These are phyloP conservation scores for Galemys pyrenaicus DNA, from an alignment of 2,113 vertebrate genomes.

Conservation along the genomic window DNA sequence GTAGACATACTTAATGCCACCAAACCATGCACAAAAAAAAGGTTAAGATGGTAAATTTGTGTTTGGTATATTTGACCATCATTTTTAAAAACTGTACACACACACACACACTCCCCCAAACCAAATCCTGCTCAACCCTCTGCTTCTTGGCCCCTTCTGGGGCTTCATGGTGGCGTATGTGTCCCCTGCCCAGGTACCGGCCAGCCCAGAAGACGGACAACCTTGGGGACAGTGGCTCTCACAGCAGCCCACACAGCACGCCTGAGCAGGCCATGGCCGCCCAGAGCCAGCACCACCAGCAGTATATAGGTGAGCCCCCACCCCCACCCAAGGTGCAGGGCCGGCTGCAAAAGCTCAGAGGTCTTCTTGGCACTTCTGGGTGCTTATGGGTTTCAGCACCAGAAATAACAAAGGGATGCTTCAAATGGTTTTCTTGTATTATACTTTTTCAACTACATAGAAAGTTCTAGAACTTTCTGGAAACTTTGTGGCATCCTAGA, in stretches of 20 bases:
- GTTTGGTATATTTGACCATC: neutral
- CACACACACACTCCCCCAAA: conserved; percentile 80
- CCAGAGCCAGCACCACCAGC: conserved; percentile 98
- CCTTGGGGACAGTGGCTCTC: conserved; percentile 88
- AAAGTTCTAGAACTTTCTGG: neutral
- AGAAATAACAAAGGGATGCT: neutral
- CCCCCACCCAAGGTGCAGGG: neutral
- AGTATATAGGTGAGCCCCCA: conserved; percentile 90
- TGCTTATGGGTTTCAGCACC: neutral
- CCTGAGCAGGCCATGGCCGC: conserved; percentile 94
- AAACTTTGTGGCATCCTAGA: neutral
- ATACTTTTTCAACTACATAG: neutral
- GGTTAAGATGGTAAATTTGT: no score
- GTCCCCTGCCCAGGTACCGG: conserved; percentile 86
- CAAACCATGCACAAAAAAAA: rapidly evolving
- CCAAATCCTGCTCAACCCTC: conserved; percentile 91
- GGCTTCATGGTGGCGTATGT: conserved; percentile 31
- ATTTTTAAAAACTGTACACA: neutral
- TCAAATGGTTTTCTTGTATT: neutral
- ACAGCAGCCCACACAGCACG: conserved; percentile 88
- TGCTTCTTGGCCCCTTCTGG: conserved; percentile 90
- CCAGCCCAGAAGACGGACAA: conserved; percentile 95
- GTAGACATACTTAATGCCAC: no score
- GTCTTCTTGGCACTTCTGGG: neutral
- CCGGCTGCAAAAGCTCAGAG: neutral